Percentiles rank a stretch among this genome's conserved stretches.
These are phyloP conservation scores for Chamaea fasciata DNA, from an alignment of 2,113 vertebrate genomes.

Conservation along the genomic window DNA sequence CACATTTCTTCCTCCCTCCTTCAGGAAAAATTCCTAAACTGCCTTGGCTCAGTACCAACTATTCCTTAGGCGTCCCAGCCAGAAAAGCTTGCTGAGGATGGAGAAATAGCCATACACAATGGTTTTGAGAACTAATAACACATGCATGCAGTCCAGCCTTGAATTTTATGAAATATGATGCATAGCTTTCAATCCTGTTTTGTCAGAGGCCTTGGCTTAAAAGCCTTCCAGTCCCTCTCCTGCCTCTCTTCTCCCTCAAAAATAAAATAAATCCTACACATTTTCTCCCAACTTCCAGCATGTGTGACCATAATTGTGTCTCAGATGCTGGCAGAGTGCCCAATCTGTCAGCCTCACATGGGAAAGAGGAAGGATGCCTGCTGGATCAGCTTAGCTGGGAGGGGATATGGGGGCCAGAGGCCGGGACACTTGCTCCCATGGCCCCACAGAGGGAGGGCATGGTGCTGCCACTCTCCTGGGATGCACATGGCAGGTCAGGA, in stretches of 20 bases:
- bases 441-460: not conserved
- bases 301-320: not conserved
- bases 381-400: not conserved
- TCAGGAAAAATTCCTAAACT: slow-evolving; percentile 50
- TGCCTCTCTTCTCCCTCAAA: not conserved
- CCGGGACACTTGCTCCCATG: accelerated
- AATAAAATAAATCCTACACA: slow-evolving; percentile 20
- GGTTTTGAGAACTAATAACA: slow-evolving; percentile 40
- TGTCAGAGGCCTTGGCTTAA: slow-evolving; percentile 29
- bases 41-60: slow-evolving; percentile 6
- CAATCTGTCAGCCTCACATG: not conserved
- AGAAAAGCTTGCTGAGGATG: slow-evolving; percentile 23
- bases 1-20: not conserved
- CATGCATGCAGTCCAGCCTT: not conserved
- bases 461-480: not conserved
- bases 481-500: not conserved
- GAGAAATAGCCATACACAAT: slow-evolving; percentile 14
- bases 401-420: not conserved
- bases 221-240: slow-evolving; percentile 6
- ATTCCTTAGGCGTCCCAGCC: slow-evolving; percentile 18
- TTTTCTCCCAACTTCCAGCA: slow-evolving; percentile 33
- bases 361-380: slow-evolving; percentile 20
- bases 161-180: slow-evolving; percentile 24
- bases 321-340: slow-evolving; percentile 24
- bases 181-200: slow-evolving; percentile 4